Evolutionary conservation across 2,888 invertebrate genomes (phyloP), one percentile per base, ranked within the genome.

Genomic region (Tetramorium bicarinatum): DNA sequence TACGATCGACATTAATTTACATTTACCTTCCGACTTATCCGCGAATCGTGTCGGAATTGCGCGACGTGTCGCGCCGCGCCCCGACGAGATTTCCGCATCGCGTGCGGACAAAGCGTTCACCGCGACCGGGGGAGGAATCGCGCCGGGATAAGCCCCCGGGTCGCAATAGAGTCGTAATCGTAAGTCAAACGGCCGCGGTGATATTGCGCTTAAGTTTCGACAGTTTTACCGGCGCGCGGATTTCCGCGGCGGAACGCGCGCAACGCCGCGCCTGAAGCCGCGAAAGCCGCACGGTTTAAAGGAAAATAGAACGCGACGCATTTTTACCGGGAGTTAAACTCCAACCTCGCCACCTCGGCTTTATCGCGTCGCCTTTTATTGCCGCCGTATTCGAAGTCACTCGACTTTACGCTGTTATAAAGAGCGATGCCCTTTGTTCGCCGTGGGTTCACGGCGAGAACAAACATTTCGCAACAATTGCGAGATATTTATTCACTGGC

Each of bases 161-260:
- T 18, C 69, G 83, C 77, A 71, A 85, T 87, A 81, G 83, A 86
- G 82, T 80, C 72, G 76, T 71, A 49, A 72, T 80, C 85, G 87
- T 86, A 86, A 84, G 87, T 87, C 87, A 86, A 85, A 86, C 76
- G 77, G 47, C 47, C 67, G 75, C 67, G 66, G 64, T 38, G 59
- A 52, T 77, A 84, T 82, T 80, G 82, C 76, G 82, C 69, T 87
- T 81, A 76, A 86, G 61, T 87, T 87, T 87, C 86, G 87, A 87
- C 83, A 85, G 85, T 69, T 87, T 87, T 86, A 85, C 76, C 76
- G 85, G 79, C 72, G 25, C 54, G 21, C 44, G 72, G 41, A 75
- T 85, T 85, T 84, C 67, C 71, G 69, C 75, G n/a, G 21, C 79
- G 52, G 25, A 56, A 29, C 52, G 11, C 47, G 15, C 25, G 15